Evolutionary conservation across 2,113 vertebrate species (phyloP).

Genomic region (Chaetorhynchus papuensis): DNA sequence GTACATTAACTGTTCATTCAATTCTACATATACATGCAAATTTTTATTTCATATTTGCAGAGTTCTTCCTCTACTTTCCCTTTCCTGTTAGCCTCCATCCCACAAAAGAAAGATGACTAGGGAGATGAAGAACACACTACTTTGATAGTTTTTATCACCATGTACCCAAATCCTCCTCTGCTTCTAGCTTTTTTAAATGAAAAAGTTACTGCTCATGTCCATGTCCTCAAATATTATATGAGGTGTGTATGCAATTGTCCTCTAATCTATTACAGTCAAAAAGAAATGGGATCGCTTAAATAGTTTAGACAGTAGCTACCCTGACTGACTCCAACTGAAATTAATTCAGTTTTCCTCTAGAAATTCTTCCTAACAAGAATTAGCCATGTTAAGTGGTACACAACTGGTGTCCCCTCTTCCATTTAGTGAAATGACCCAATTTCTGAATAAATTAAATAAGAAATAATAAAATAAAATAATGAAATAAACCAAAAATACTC

Average conservation of each 20-base stretch:
- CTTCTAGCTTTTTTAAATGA: background rate
- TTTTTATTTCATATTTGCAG: background rate
- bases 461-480: background rate
- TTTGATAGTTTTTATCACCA: background rate
- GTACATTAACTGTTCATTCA: background rate
- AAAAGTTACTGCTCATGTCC: background rate
- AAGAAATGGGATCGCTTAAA: background rate
- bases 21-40: background rate
- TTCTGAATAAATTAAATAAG: background rate
- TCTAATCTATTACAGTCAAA: background rate
- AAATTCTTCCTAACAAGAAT: too few species aligned
- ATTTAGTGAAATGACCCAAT: background rate
- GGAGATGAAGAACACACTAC: background rate
- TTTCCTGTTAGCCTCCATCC: background rate
- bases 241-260: background rate
- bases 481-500: background rate
- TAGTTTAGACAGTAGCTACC: background rate
- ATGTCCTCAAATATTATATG: background rate
- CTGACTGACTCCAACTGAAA: background rate
- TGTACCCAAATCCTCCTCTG: background rate
- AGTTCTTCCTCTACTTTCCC: background rate
- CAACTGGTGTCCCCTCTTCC: background rate
- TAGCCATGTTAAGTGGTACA: background rate
- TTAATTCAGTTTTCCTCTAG: background rate
- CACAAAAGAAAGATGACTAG: background rate